These are phyloP conservation scores for Lomographa bimaculata DNA, from an alignment of 2,888 invertebrate genomes.

Conservation along the genomic window DNA sequence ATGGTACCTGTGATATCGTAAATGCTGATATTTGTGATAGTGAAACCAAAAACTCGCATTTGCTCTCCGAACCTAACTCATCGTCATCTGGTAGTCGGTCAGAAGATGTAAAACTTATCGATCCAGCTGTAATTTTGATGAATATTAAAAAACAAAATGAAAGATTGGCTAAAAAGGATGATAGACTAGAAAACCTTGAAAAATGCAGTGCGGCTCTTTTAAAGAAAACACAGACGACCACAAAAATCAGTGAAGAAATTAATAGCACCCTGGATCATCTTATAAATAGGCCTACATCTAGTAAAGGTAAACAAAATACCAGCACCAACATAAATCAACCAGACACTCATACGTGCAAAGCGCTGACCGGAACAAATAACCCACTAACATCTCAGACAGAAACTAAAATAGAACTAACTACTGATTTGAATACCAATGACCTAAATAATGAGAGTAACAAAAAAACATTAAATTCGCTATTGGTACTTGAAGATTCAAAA, in stretches of 20 bases:
- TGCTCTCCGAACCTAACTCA: constrained; percentile 21
- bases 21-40: constrained; percentile 5
- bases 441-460: constrained; percentile 9
- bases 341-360: background rate
- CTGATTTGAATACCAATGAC: constrained; percentile 9
- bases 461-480: background rate
- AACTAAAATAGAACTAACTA: constrained; percentile 10
- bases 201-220: constrained; percentile 44
- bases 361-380: constrained; percentile 5
- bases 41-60: constrained; percentile 10
- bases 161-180: constrained; percentile 48
- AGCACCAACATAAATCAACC: constrained; percentile 11
- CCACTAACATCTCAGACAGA: constrained; percentile 2
- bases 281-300: constrained; percentile 26
- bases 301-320: constrained; percentile 9
- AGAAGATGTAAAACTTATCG: constrained; percentile 27
- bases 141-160: constrained; percentile 47
- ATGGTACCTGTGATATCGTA: constrained; percentile 4
- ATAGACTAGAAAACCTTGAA: constrained; percentile 49
- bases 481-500: background rate
- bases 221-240: constrained; percentile 40
- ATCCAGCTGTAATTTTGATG: constrained; percentile 49
- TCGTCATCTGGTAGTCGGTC: constrained; percentile 16
- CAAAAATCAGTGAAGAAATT: constrained; percentile 41
- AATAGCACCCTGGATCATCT: constrained; percentile 44